Evolutionary conservation across 2,888 invertebrate genomes (phyloP), one percentile per base, ranked within the genome.

Genomic region (Eupeodes latifasciatus): DNA sequence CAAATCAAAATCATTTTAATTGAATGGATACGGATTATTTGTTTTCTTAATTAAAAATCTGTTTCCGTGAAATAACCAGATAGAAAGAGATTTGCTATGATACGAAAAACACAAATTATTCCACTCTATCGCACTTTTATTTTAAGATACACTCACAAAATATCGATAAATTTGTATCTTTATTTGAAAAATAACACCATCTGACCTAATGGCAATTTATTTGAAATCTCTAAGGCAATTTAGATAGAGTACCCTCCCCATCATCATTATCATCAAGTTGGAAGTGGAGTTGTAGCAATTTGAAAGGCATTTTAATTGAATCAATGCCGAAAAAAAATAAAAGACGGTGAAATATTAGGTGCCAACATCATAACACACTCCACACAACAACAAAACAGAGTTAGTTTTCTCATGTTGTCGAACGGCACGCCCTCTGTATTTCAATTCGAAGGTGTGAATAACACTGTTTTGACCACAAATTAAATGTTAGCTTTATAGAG

Each of bases 231-330:
- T 55, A 61, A 19, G 51, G 71, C 71, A 61, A n/a, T 55, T 40
- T 19, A 67, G 51, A 71, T 47, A 27, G 16, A 5, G 27, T 34
- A 34, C 34, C 36, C 51, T 67, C 55, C 16, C 62, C 44, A 16
- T 16, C 62, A 47, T 76, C 61, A 59, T 27, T 27, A 27, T 47
- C 72, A 36, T 11, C 47, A 57, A 71, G 12, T 44, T 11, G 12
- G 4, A 72, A 27, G 51, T 75, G 34, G 11, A 61, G 47, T 55
- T 64, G 83, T 34, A 40, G 62, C 84, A 77, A 81, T 88, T 85
- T 40, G 88, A 88, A 88, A 88, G 85, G 88, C 66, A 88, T 88
- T 88, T 88, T 81, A 88, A 84, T 88, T 88, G 81, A 88, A 75
- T 87, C 85, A 64, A 66, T 77, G 67, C 64, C 77, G 71, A 81